A percentile compares a stretch with the other conserved stretches of the same genome.
Conservation (phyloP, 92 coral and sea anemone species). For the Montipora capitata region DNA sequence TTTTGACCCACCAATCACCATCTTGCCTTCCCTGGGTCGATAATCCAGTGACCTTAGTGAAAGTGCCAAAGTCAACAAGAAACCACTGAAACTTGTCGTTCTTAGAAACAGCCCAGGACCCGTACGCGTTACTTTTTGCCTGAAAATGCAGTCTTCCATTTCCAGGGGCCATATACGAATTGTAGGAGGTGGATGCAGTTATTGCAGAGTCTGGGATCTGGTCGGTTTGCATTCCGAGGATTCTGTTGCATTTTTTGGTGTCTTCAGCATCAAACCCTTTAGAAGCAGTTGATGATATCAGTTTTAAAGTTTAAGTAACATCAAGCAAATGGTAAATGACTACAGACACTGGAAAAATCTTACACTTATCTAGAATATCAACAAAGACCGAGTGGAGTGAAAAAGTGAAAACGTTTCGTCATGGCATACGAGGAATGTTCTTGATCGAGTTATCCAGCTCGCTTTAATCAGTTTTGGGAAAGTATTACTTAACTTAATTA, state of each 20-base stretch:
- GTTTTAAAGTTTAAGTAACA: no score
- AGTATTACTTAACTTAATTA: no score
- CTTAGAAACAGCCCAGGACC: slow-evolving; percentile 23
- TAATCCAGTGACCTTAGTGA: slow-evolving; percentile 38
- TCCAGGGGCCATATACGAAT: background rate
- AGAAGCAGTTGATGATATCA: background rate
- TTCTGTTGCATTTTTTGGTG: background rate
- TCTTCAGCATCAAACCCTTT: background rate
- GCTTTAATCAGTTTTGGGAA: no score
- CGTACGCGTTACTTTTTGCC: slow-evolving; percentile 9
- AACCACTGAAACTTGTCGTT: slow-evolving; percentile 30
- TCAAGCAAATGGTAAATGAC: no score
- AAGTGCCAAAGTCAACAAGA: slow-evolving; percentile 43
- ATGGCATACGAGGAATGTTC: no score
- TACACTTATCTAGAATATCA: no score
- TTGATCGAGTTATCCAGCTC: no score
- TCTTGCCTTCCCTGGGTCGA: slow-evolving; percentile 60
- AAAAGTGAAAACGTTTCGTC: no score
- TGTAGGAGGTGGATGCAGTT: slow-evolving; percentile 21
- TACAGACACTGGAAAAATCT: no score
- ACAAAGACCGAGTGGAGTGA: no score
- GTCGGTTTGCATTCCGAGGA: slow-evolving; percentile 42
- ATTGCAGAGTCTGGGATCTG: slow-evolving; percentile 48
- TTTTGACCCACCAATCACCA: slow-evolving; percentile 23
- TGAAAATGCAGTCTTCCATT: slow-evolving; percentile 41